A percentile compares a stretch with the other conserved stretches of the same genome.
Conservation (phyloP, 2,888 invertebrate genomes). For the Microctonus aethiopoides region DNA sequence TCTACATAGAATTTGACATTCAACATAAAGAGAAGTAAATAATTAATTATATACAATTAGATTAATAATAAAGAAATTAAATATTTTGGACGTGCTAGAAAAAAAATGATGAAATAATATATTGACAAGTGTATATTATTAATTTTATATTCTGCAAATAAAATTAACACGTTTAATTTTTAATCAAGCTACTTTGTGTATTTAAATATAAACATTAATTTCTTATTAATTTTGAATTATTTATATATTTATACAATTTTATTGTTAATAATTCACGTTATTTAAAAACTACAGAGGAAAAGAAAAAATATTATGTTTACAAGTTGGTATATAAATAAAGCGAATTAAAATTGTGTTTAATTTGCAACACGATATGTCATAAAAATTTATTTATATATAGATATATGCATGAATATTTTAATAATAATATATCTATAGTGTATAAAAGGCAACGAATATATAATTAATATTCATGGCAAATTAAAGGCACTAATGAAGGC, state of each 20-base stretch:
- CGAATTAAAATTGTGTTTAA: slow-evolving; percentile 2
- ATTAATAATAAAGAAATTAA: too few species aligned
- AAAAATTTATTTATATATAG: background rate
- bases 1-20: too few species aligned
- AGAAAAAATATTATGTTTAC: background rate
- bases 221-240: background rate
- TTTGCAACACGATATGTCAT: background rate
- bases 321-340: background rate
- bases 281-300: background rate
- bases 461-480: background rate
- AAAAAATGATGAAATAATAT: too few species aligned
- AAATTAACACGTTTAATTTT: background rate
- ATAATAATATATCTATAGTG: background rate
- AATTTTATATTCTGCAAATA: background rate
- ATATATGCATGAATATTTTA: background rate
- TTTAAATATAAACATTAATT: background rate
- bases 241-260: slow-evolving; percentile 4
- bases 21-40: too few species aligned
- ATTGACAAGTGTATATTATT: too few species aligned
- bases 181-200: background rate
- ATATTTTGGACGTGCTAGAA: too few species aligned
- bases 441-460: background rate
- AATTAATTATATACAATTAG: too few species aligned
- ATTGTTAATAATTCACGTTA: background rate
- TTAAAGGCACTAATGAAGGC: background rate